These are phyloP conservation scores for Suricata suricatta DNA, from an alignment of 2,113 vertebrate species.

Conservation along the genomic window DNA sequence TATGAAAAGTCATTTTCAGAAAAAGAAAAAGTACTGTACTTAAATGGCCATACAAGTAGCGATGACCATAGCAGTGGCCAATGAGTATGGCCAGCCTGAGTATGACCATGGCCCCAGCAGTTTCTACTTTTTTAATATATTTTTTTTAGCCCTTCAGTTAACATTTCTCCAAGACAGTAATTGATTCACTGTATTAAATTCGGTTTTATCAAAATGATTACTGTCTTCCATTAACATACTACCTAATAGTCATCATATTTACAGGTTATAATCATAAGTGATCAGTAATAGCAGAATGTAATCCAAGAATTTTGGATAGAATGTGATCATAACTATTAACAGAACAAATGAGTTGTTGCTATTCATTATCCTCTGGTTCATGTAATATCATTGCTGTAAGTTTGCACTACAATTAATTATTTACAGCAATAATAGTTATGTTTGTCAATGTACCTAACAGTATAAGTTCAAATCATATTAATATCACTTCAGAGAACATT, in stretches of 20 bases:
- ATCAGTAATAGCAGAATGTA: not conserved
- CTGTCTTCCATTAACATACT: not conserved
- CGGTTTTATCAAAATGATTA: not conserved
- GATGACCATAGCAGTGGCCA: not conserved
- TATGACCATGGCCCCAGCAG: not conserved
- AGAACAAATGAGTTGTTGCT: not conserved
- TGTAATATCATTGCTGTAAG: not conserved
- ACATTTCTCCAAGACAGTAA: not conserved
- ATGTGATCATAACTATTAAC: not conserved
- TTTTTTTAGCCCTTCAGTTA: not conserved
- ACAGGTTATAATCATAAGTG: not conserved
- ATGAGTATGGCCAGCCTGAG: not conserved
- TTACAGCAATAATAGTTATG: not conserved
- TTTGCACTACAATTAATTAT: not conserved
- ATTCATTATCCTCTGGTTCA: conserved; percentile 16
- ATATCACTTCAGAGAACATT: not conserved
- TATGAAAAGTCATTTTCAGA: not conserved
- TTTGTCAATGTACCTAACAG: not conserved
- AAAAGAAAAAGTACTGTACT: not conserved
- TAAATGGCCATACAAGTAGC: not conserved
- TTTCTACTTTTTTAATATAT: not conserved
- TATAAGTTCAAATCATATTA: not conserved
- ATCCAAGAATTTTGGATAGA: not conserved
- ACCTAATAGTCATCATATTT: not conserved
- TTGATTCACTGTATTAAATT: not conserved